Conservation (phyloP, 2,113 vertebrate species). For the Amphilophus citrinellus region DNA sequence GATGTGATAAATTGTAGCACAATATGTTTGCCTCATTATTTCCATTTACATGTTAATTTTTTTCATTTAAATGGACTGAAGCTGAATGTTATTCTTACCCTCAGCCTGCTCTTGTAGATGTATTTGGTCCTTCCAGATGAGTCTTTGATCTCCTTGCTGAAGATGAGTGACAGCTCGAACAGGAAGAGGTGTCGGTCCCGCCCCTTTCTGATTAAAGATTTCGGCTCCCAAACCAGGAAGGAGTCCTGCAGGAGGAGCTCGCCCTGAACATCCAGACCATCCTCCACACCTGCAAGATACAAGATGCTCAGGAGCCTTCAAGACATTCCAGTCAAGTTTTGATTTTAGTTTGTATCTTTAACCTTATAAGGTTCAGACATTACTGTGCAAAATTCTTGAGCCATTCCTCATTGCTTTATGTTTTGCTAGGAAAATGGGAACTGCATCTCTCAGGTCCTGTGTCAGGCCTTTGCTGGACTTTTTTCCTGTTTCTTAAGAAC, state of each 20-base stretch:
- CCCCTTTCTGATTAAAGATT: conserved; percentile 97
- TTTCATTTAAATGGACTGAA: not conserved
- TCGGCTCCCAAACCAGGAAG: conserved; percentile 99
- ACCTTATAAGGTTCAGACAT: not conserved
- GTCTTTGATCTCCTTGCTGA: conserved; percentile 99
- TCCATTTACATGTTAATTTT: not conserved
- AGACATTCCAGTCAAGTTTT: not conserved
- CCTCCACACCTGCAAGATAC: conserved; percentile 81
- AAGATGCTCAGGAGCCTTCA: not conserved
- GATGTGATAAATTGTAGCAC: not conserved
- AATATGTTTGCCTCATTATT: too few relatives aligned
- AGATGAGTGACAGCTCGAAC: conserved; percentile 98
- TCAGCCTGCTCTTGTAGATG: conserved; percentile 97
- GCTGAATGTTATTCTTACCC: conserved; percentile 80
- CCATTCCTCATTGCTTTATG: not conserved
- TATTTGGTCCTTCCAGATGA: conserved; percentile 98
- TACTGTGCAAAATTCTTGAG: not conserved
- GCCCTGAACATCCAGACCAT: conserved; percentile 96
- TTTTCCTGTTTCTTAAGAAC: too few relatives aligned
- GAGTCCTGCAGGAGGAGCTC: conserved; percentile 97
- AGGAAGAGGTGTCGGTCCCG: conserved; percentile 98
- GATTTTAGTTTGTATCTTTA: not conserved
- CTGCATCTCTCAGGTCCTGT: too few relatives aligned
- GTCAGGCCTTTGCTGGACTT: too few relatives aligned
- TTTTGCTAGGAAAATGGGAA: not conserved